Conservation (phyloP, 1,140 invertebrate species). For the Diploscapter pachys region DNA sequence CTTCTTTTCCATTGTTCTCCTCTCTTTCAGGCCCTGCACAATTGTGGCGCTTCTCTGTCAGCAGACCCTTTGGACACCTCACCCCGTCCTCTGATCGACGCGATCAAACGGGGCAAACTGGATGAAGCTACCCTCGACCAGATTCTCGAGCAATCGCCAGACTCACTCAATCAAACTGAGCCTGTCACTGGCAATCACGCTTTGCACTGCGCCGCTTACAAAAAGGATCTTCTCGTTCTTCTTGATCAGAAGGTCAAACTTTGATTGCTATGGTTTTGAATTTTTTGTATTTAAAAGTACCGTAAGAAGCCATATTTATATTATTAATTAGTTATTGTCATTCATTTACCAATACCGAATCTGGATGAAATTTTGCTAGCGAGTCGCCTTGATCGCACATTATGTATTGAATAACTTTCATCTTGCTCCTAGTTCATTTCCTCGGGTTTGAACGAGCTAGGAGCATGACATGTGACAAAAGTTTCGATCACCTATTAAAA, state of each 20-base stretch:
- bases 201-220: slow-evolving; percentile 47
- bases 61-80: slow-evolving; percentile 31
- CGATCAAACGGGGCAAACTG: slow-evolving; percentile 50
- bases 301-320: too few species aligned
- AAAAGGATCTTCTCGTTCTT: slow-evolving; percentile 46
- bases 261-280: too few species aligned
- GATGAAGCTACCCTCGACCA: slow-evolving; percentile 42
- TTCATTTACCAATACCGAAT: too few species aligned
- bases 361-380: too few species aligned
- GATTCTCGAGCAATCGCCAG: slow-evolving; percentile 48
- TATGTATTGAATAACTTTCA: too few species aligned
- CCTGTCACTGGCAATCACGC: slow-evolving; percentile 51
- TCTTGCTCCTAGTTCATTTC: too few species aligned
- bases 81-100: slow-evolving; percentile 50
- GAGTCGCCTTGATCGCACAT: too few species aligned
- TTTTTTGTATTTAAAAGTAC: too few species aligned
- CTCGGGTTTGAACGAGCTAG: too few species aligned
- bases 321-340: too few species aligned
- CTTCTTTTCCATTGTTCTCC: slow-evolving; percentile 1
- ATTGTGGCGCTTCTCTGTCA: slow-evolving; percentile 36
- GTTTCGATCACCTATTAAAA: not conserved
- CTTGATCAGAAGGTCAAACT: slow-evolving; percentile 39
- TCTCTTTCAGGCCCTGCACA: slow-evolving; percentile 16
- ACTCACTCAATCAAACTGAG: slow-evolving; percentile 44
- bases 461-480: not conserved